Percentiles rank a stretch among this genome's conserved stretches.
These are phyloP conservation scores for Bilobella aurantiaca DNA, from an alignment of 1,140 invertebrate genomes.

Conservation along the genomic window DNA sequence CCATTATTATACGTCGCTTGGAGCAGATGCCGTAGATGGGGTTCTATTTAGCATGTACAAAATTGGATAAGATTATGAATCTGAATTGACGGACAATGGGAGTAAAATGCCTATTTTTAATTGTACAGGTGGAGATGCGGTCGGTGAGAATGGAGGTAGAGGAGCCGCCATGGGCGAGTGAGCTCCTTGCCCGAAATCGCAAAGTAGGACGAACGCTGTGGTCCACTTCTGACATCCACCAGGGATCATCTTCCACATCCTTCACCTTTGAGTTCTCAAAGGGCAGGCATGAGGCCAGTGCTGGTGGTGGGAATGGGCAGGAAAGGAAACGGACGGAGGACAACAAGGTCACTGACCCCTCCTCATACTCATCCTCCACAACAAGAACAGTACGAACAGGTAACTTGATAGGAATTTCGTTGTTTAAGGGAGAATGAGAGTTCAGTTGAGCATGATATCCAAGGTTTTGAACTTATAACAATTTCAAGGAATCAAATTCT, in stretches of 20 bases:
- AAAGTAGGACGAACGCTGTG: constrained; percentile 26
- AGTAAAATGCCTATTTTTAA: neutral
- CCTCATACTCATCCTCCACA: neutral
- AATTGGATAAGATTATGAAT: no score
- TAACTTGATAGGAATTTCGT: neutral
- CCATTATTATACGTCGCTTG: no score
- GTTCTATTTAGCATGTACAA: no score
- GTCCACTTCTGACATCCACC: constrained; percentile 11
- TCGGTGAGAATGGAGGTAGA: constrained; percentile 6
- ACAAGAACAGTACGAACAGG: neutral
- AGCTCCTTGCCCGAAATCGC: constrained; percentile 25
- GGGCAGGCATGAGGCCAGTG: neutral
- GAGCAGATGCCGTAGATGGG: no score
- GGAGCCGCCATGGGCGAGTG: constrained; percentile 26
- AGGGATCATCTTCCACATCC: neutral
- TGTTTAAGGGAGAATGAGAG: neutral
- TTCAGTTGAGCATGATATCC: constrained; percentile 3
- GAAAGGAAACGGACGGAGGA: constrained; percentile 3
- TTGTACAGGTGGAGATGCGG: constrained; percentile 10
- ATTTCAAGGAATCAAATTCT: no score
- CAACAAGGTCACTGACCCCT: constrained; percentile 20
- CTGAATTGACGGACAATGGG: no score
- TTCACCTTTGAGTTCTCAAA: constrained; percentile 2
- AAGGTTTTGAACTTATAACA: no score
- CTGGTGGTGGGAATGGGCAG: constrained; percentile 1